Evolutionary conservation across 30 jellyfish, hydroid and myxozoan genomes (phyloP), one percentile per base, ranked within the genome.

Genomic region (Calvadosia cruxmelitensis): DNA sequence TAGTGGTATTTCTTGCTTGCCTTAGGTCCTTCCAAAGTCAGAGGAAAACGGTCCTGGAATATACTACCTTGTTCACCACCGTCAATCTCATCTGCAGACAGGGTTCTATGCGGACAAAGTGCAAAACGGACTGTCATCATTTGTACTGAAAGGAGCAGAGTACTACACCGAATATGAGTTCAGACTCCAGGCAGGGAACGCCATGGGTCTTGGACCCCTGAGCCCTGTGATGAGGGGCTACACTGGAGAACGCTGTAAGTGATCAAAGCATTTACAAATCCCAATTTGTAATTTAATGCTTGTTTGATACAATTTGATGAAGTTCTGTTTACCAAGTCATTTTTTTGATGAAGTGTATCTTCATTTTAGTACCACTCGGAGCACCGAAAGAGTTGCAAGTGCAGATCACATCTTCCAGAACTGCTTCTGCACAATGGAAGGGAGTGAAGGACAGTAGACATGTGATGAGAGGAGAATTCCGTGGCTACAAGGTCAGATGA

Each of bases 201-300:
- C 74, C 29, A 67, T 71, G 34, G 96, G 96, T 26, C 50, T 73
- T 3, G 96, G 96, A 1, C 96, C 96, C 27, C 50, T 34, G 66
- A 79, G 96, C 51, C 96, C 96, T 0, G 32, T 80, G 0, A 53
- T 42, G 27, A 78, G 78, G 31, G 96, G 94, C 1, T 86, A 79
- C 74, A 86, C 96, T 16, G 96, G 96, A 30, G 96, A 86, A 74
- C 63, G 96, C 68, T 34, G 96, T 86, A 75, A 72, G 96, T 74
- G 57, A 42, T 5, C 20, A 42, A 42, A 5, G n/a, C n/a, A n/a
- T n/a, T n/a, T n/a, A n/a, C n/a, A n/a, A n/a, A n/a, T n/a, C n/a
- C n/a, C n/a, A n/a, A n/a, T n/a, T n/a, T n/a, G n/a, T n/a, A n/a
- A n/a, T n/a, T n/a, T n/a, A n/a, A n/a, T n/a, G n/a, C n/a, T n/a